Evolutionary conservation across 1,140 invertebrate genomes (phyloP).

Genomic region (Sycophaga agraensis): DNA sequence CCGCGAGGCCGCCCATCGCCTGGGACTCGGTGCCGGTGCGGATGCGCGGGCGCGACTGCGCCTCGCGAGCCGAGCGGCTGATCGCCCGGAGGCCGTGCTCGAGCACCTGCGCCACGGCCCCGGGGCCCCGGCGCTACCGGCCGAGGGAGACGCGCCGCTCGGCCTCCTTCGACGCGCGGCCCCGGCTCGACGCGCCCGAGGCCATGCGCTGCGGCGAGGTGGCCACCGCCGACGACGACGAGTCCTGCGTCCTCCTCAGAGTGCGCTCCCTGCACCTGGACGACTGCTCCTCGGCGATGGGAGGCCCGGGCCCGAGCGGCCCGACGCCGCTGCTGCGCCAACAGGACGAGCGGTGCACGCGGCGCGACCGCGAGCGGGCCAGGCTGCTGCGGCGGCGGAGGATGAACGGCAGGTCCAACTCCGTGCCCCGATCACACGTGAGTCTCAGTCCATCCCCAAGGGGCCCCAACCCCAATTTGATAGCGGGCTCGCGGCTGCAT

Average conservation of each 20-base stretch:
- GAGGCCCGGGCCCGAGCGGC: neutral
- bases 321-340: constrained; percentile 21
- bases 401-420: constrained; percentile 49
- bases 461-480: neutral
- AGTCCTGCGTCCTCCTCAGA: constrained; percentile 46
- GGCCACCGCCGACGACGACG: constrained; percentile 40
- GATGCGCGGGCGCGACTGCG: constrained; percentile 25
- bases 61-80: constrained; percentile 34
- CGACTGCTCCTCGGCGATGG: constrained; percentile 22
- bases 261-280: constrained; percentile 43
- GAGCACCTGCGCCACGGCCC: constrained; percentile 4
- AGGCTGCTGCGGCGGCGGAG: constrained; percentile 47
- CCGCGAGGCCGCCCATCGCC: neutral
- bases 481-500: too few species aligned
- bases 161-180: constrained; percentile 30
- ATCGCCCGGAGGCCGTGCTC: constrained; percentile 35
- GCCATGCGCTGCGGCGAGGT: constrained; percentile 21
- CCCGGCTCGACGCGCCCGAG: constrained; percentile 20
- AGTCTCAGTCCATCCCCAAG: constrained; percentile 33
- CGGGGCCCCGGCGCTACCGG: too few species aligned
- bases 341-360: constrained; percentile 47
- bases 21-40: neutral
- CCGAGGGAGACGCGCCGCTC: constrained; percentile 25
- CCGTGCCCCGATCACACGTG: constrained; percentile 52
- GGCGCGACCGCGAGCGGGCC: constrained; percentile 50